A percentile compares a stretch with the other conserved stretches of the same genome.
Conservation (phyloP, 2,797 vertebrate species). For the Pelochelys cantorii region DNA sequence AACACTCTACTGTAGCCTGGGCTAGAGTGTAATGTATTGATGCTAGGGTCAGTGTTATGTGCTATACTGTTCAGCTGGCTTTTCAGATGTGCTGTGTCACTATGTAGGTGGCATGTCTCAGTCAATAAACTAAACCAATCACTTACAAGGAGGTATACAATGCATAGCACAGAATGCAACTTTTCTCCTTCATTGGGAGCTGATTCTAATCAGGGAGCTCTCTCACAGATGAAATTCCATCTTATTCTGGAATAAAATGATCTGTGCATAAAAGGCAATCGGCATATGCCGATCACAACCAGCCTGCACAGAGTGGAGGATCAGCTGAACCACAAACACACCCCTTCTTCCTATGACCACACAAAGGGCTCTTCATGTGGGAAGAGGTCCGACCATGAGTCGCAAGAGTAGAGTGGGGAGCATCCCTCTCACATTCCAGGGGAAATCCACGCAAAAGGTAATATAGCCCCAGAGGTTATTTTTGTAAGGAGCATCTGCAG, state of each 20-base stretch:
- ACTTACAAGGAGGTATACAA: not conserved
- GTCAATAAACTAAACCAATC: not conserved
- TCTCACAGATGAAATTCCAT: not conserved
- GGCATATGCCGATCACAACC: not conserved
- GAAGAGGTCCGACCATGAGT: not conserved
- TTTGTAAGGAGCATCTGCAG: not conserved
- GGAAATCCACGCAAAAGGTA: not conserved
- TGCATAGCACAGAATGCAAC: not conserved
- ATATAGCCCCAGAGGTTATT: not conserved
- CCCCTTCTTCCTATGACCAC: not conserved
- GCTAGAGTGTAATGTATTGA: not conserved
- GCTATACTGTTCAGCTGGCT: not conserved
- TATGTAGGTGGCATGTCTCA: not conserved
- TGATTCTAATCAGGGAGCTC: not conserved
- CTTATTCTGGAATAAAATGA: not conserved
- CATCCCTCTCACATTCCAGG: not conserved
- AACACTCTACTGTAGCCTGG: not conserved
- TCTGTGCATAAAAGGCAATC: not conserved
- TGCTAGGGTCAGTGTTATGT: fast-evolving
- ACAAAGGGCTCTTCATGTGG: not conserved
- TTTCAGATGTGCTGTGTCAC: not conserved
- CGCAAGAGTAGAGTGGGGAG: not conserved
- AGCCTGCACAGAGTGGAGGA: not conserved
- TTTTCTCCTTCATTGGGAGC: not conserved
- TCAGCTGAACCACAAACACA: not conserved